phyloP scores from a whole-genome alignment of 30 jellyfish, hydroid and myxozoan species.

The Euphysa ruthae region DNA sequence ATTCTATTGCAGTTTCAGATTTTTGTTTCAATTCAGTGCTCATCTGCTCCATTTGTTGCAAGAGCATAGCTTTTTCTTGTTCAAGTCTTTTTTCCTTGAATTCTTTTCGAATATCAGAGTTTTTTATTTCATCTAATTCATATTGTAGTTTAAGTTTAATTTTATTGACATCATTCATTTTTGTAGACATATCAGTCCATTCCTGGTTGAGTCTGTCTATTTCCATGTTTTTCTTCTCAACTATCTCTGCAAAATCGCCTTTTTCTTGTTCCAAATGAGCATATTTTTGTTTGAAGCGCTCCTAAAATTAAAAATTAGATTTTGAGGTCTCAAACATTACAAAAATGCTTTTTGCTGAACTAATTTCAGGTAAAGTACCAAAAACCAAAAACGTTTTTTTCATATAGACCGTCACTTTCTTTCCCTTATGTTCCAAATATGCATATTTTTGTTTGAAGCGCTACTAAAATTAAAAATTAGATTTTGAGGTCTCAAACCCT shows the following conservation, averaged over 20 bases:
- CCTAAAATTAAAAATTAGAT: constrained; percentile 16
- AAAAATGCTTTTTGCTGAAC: background rate
- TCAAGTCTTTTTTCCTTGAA: constrained; percentile 82
- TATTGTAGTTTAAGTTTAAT: constrained; percentile 63
- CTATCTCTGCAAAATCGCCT: constrained; percentile 48
- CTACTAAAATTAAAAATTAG: constrained; percentile 9
- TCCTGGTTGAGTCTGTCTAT: constrained; percentile 75
- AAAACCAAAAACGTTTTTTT: no score
- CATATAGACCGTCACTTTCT: no score
- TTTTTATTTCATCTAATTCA: constrained; percentile 75
- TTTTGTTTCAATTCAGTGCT: constrained; percentile 45
- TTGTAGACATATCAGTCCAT: constrained; percentile 79
- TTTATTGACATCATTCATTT: constrained; percentile 49
- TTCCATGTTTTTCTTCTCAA: constrained; percentile 70
- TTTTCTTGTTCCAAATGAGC: constrained; percentile 59
- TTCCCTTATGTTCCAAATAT: constrained; percentile 45
- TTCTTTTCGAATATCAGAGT: constrained; percentile 79
- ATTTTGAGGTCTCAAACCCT: no score
- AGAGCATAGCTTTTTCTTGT: constrained; percentile 62
- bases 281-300: background rate
- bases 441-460: background rate
- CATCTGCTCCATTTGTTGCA: constrained; percentile 53
- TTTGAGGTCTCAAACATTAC: background rate
- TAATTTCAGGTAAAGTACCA: no score
- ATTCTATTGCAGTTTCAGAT: constrained; percentile 26